Evolutionary conservation across 2,888 invertebrate genomes (phyloP).

Genomic region (Diaprepes abbreviatus): DNA sequence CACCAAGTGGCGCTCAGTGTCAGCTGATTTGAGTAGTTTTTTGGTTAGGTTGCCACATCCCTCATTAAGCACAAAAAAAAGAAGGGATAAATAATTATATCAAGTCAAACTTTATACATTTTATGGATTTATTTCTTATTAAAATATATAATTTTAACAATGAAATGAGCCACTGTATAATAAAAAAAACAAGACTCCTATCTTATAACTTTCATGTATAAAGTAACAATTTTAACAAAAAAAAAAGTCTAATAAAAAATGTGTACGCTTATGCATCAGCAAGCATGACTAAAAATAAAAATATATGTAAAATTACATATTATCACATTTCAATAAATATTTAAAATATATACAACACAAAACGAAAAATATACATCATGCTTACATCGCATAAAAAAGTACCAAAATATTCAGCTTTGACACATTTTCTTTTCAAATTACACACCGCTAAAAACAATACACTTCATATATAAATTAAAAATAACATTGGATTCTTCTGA

Average conservation of each 20-base stretch:
- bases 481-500: not conserved
- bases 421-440: constrained; percentile 2
- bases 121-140: constrained; percentile 28
- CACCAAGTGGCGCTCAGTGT: no score
- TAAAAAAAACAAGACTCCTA: constrained; percentile 17
- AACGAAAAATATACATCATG: constrained; percentile 33
- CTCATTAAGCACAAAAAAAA: no score
- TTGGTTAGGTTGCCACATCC: no score
- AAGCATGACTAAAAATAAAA: constrained; percentile 40
- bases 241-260: constrained; percentile 16
- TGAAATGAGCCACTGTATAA: constrained; percentile 21
- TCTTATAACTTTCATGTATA: constrained; percentile 24
- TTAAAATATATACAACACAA: constrained; percentile 30
- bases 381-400: constrained; percentile 40
- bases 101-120: not conserved
- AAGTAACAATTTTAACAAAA: constrained; percentile 34
- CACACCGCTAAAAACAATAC: constrained; percentile 11
- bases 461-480: constrained; percentile 16
- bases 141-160: constrained; percentile 34
- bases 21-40: no score
- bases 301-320: constrained; percentile 38
- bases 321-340: constrained; percentile 41
- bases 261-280: constrained; percentile 28
- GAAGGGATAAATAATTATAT: not conserved
- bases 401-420: constrained; percentile 4